Evolutionary conservation across 2,113 vertebrate species (phyloP).

Genomic region (Trematocara nigrifrons): DNA sequence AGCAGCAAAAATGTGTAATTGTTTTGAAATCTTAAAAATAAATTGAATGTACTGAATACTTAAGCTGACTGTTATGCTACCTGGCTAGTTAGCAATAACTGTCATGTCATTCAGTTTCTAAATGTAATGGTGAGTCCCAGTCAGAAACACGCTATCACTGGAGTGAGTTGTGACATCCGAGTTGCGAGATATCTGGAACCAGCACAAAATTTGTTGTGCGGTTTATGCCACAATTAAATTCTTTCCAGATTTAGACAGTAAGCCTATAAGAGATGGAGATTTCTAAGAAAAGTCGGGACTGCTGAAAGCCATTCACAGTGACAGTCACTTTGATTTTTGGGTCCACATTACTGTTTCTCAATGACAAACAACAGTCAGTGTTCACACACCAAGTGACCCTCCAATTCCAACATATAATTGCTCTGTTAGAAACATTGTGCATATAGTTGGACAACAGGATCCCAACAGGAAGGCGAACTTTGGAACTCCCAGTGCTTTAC

Average conservation of each 20-base stretch:
- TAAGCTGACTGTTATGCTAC: not conserved
- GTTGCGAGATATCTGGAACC: not conserved
- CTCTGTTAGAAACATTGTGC: not conserved
- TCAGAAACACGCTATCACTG: not conserved
- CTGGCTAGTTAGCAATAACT: not conserved
- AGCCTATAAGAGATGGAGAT: not conserved
- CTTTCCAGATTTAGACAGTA: not conserved
- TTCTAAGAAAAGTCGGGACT: not conserved
- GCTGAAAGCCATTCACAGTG: not conserved
- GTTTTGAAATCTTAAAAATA: not conserved
- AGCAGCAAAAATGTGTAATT: accelerated
- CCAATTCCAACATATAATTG: not conserved
- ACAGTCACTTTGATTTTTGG: not conserved
- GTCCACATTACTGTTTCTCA: not conserved
- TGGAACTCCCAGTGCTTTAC: not conserved
- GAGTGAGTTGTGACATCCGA: not conserved
- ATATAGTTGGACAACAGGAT: not conserved
- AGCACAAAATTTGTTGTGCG: not conserved
- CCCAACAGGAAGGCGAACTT: not conserved
- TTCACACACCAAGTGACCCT: not conserved
- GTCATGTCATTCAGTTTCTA: not conserved
- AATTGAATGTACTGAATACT: not conserved
- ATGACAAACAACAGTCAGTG: not conserved
- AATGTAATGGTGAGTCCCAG: not conserved
- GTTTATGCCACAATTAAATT: not conserved